Conservation (phyloP, 2,888 invertebrate species). For the Lasioglossum lativentre region DNA sequence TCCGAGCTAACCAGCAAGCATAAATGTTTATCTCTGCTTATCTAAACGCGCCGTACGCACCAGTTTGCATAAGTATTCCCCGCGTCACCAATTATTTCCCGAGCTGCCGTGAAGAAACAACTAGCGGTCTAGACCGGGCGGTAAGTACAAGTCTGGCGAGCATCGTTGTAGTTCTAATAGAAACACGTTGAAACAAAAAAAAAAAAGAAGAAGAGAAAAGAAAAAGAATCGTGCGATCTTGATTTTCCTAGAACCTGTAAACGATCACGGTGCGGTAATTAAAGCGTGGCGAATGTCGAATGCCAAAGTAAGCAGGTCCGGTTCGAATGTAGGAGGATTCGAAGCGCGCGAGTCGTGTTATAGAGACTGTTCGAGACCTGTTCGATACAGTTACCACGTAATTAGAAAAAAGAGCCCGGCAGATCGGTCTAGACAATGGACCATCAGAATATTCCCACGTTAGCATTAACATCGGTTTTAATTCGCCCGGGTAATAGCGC, state of each 20-base stretch:
- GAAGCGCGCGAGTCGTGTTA: background rate
- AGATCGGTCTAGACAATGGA: conserved; percentile 62
- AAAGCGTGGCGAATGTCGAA: background rate
- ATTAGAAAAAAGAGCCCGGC: conserved; percentile 42
- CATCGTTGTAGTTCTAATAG: background rate
- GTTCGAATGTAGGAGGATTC: conserved; percentile 21
- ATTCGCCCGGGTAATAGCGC: conserved; percentile 67
- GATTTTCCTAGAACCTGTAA: conserved; percentile 1
- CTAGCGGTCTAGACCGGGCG: conserved; percentile 1
- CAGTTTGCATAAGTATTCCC: background rate
- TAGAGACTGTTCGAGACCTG: background rate
- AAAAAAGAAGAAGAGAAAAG: background rate
- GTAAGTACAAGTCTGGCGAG: background rate
- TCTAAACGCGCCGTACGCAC: background rate
- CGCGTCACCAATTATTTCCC: conserved; percentile 6
- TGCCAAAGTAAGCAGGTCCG: background rate
- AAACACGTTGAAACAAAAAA: background rate
- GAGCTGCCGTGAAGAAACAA: background rate
- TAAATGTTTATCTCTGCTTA: background rate
- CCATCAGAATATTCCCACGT: conserved; percentile 69
- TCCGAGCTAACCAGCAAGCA: background rate
- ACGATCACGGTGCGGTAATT: background rate
- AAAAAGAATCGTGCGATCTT: background rate
- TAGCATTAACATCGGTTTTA: conserved; percentile 69
- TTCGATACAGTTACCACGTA: conserved; percentile 62